Base-by-base conservation (phyloP, 2,888 invertebrate genomes). In the Eristalinus aeneus region DNA sequence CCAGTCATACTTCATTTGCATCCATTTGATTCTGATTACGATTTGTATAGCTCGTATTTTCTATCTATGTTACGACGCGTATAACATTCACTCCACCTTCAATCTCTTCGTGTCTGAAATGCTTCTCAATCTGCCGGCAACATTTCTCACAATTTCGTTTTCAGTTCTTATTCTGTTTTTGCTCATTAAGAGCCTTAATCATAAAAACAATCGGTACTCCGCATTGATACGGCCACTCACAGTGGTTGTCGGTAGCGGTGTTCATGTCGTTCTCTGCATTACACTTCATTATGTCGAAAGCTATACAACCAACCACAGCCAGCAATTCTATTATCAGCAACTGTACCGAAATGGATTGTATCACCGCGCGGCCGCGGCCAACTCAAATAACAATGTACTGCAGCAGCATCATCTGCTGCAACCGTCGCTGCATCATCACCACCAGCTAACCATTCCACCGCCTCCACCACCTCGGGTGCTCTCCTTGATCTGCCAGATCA, bases 21-120 rank as follows among this genome's bases (percentile, higher is more conserved):
- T 98, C 23, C 97, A 98, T 93, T 93, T 97, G 65, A 95, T 98
- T 88, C 93, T 98, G 74, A 96, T 97, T 10, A 94, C 96, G 11
- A 96, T 98, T 58, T 97, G 98, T 90, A 94, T 96, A 20, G 93
- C 97, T 90, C 94, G 97, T 67, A 97, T 97, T 89, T 96, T 97
- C 89, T 98, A 97, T 91, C 94, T 98, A 89, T 96, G 97, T 89
- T 97, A 97, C 91, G 98, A 98, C 93, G 97, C 97, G 0, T 98
- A 98, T 91, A 98, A 98, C 90, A 95, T 97, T n/a, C 95, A 96
- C 84, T 95, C 94, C 83, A 96, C 96, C 0, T 94, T 98, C 90
- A 97, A 96, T 79, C 93, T 94, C 63, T 96, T 96, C 82, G 93
- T 97, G 36, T 97, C 97, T 71, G 96, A 97, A 90, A 95, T 98